Evolutionary conservation across 2,888 invertebrate species (phyloP), one percentile per base, ranked within the genome.

Genomic region (Gymnosoma rotundatum): DNA sequence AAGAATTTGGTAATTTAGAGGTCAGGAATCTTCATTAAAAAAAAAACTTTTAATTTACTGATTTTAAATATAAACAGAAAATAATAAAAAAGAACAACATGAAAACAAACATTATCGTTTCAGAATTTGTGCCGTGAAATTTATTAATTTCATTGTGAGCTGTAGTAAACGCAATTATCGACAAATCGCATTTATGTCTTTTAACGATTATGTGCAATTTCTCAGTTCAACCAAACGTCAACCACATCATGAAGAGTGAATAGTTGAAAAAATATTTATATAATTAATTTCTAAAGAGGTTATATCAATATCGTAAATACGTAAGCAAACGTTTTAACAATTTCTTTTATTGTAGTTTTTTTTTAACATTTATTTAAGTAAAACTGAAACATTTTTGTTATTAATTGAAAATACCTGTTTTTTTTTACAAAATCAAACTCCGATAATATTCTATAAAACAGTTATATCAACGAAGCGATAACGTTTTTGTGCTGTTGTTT

Each of bases 1-100:
- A 42, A 48, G 52, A 64, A 69, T 6, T 16, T 60, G 52, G 32
- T n/a, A 60, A 32, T 58, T 38, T 66, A 52, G n/a, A 60, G 79
- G 79, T 73, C 79, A 79, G 73, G 73, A 67, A 60, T 61, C 73
- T 79, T 73, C 20, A 66, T 58, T 64, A 38, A 72, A 66, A 64
- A 66, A 56, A 64, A 64, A 78, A 78, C 54, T 50, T 60, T 73
- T 60, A 32, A 60, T 66, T 60, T 52, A 54, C n/a, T 54, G 56
- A 60, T 67, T 79, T 60, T 52, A 60, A 70, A 63, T 63, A 32
- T 20, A 42, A 52, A 58, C 18, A 25, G n/a, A n/a, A n/a, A 25
- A 38, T 72, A 56, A 70, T 38, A 63, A 48, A 6, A 20, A 69
- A 25, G 25, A 25, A 25, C 25, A 50, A 1, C 7, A 56, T 75